phyloP scores from a whole-genome alignment of 2,113 vertebrate genomes.

The Silurus meridionalis region DNA sequence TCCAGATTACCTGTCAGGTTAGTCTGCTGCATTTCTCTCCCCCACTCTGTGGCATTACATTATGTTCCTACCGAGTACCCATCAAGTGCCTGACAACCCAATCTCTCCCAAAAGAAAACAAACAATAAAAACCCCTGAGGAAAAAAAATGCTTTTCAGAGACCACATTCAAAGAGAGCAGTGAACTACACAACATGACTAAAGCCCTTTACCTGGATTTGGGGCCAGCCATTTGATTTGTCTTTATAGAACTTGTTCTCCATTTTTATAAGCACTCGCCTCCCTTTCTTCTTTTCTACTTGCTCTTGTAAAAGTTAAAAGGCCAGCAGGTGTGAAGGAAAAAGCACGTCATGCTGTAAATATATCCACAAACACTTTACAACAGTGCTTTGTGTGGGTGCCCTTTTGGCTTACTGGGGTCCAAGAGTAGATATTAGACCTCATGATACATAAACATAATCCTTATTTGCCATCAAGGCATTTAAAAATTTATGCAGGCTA shows the following conservation, averaged over 20 bases:
- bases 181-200: conserved; percentile 49
- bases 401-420: not conserved
- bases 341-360: not conserved
- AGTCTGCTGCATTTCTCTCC: conserved; percentile 44
- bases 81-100: conserved; percentile 56
- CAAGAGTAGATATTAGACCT: not conserved
- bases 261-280: not conserved
- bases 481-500: not conserved
- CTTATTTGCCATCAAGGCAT: not conserved
- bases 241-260: conserved; percentile 14
- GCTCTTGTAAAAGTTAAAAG: conserved; percentile 4
- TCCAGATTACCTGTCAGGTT: conserved; percentile 55
- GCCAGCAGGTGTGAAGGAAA: conserved; percentile 5
- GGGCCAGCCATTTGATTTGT: conserved; percentile 40
- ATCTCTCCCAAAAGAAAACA: conserved; percentile 56
- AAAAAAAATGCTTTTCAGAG: conserved; percentile 39
- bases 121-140: conserved; percentile 40
- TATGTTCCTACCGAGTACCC: conserved; percentile 52
- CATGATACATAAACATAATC: not conserved
- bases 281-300: not conserved
- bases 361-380: not conserved
- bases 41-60: conserved; percentile 41
- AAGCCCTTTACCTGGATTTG: conserved; percentile 36
- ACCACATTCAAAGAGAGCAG: conserved; percentile 39
- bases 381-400: not conserved